Evolutionary conservation across 2,888 invertebrate species (phyloP).

Genomic region (Acronicta psi): DNA sequence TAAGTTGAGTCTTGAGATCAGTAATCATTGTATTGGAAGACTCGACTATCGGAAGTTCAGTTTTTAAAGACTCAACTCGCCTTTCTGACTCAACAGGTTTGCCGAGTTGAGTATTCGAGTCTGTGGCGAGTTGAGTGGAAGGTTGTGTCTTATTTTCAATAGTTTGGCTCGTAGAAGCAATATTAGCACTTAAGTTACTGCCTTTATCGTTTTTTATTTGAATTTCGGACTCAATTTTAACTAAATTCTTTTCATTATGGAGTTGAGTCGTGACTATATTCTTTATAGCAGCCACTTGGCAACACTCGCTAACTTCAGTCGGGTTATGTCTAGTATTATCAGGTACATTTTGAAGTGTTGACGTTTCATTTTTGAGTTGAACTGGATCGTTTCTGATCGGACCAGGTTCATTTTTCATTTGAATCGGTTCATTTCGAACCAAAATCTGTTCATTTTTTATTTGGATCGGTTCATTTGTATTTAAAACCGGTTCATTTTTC

Average conservation of each 20-base stretch:
- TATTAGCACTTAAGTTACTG: not conserved
- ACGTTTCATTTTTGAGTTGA: constrained; percentile 21
- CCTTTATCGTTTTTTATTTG: not conserved
- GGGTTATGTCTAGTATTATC: not conserved
- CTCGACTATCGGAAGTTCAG: constrained; percentile 37
- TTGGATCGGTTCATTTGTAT: no score
- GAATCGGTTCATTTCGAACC: not conserved
- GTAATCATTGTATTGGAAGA: constrained; percentile 20
- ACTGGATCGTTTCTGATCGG: not conserved
- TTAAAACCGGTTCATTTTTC: constrained; percentile 22
- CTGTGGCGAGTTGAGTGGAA: constrained; percentile 21
- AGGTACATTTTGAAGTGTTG: constrained; percentile 28
- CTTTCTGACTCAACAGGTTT: constrained; percentile 5
- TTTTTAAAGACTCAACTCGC: constrained; percentile 21
- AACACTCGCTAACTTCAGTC: not conserved
- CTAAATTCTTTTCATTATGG: constrained; percentile 4
- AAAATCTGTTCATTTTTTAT: constrained; percentile 23
- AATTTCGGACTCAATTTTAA: constrained; percentile 22
- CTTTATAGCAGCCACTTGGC: constrained; percentile 12
- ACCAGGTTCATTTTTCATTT: constrained; percentile 22
- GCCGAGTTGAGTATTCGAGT: constrained; percentile 9
- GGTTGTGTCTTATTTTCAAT: not conserved
- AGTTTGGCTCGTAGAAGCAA: not conserved
- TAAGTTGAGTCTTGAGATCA: constrained; percentile 29
- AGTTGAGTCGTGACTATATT: constrained; percentile 32